phyloP scores from a whole-genome alignment of 1,140 invertebrate genomes.

The Caenorhabditis elegans region WBcel235 BX284605.5:12323001-12323500 shows the following conservation, averaged over 20 bases:
- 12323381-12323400: slow-evolving; percentile 61
- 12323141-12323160: neutral
- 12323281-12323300: slow-evolving; percentile 44
- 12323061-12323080: slow-evolving; percentile 66
- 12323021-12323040: too few species aligned
- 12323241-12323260: slow-evolving; percentile 35
- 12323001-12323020: too few species aligned
- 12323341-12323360: slow-evolving; percentile 15
- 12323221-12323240: slow-evolving; percentile 10
- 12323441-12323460: slow-evolving; percentile 69
- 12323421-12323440: slow-evolving; percentile 70
- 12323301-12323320: slow-evolving; percentile 57
- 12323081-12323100: slow-evolving; percentile 60
- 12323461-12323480: slow-evolving; percentile 69
- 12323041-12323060: neutral
- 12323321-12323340: slow-evolving; percentile 63
- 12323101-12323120: slow-evolving; percentile 22
- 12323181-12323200: slow-evolving; percentile 42
- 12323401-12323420: slow-evolving; percentile 71
- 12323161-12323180: slow-evolving; percentile 33
- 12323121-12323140: slow-evolving; percentile 29
- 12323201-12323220: slow-evolving; percentile 41
- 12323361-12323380: neutral
- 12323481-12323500: slow-evolving; percentile 70
- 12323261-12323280: slow-evolving; percentile 45